phyloP scores from a whole-genome alignment of 2,113 vertebrate species.

The Mystacornis crossleyi region DNA sequence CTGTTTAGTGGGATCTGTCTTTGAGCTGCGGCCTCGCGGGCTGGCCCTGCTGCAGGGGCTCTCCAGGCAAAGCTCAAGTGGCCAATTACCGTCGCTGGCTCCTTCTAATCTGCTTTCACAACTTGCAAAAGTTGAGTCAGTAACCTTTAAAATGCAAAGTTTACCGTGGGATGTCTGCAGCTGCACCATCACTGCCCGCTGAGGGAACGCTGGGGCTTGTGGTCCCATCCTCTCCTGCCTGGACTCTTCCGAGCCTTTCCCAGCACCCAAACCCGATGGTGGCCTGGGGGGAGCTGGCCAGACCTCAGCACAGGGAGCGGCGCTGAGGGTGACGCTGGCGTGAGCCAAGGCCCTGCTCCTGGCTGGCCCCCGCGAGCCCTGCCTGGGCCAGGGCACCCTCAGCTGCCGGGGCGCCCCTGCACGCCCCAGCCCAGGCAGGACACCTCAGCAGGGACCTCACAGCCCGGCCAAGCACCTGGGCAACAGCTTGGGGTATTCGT shows the following conservation, averaged over 20 bases:
- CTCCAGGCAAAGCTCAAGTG: not conserved
- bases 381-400: not conserved
- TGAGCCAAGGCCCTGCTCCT: not conserved
- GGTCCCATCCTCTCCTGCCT: not conserved
- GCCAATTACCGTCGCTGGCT: not conserved
- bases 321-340: not conserved
- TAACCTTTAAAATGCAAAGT: not conserved
- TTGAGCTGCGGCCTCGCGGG: accelerated
- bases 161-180: not conserved
- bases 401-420: not conserved
- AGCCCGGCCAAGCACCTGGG: not conserved
- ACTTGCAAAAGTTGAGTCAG: not conserved
- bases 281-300: not conserved
- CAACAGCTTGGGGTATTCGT: accelerated
- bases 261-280: not conserved
- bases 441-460: accelerated
- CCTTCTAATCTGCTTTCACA: not conserved
- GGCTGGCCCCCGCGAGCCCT: not conserved
- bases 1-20: not conserved
- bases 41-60: not conserved
- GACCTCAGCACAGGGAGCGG: not conserved
- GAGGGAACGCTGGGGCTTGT: not conserved
- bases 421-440: accelerated
- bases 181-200: not conserved
- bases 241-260: not conserved